These are phyloP conservation scores for Diplolepis rosae DNA, from an alignment of 2,888 invertebrate genomes.

Conservation along the genomic window DNA sequence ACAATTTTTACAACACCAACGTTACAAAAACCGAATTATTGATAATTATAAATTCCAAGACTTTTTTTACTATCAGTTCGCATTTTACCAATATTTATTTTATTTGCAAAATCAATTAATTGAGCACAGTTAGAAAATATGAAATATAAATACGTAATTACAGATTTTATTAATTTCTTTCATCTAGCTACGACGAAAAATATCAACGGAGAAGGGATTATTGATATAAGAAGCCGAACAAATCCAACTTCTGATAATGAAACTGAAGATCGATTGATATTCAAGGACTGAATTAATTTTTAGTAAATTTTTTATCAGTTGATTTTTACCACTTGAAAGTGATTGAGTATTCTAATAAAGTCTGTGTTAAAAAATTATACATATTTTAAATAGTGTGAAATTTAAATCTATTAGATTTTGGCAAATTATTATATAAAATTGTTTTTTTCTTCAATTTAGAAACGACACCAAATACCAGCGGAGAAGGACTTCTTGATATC, in stretches of 20 bases:
- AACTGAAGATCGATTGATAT: neutral
- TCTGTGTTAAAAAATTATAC: neutral
- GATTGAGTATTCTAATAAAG: neutral
- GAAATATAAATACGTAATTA: neutral
- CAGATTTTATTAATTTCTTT: neutral
- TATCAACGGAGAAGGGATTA: constrained; percentile 34
- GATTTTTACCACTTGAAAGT: neutral
- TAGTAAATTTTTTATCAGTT: neutral
- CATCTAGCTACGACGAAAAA: constrained; percentile 31
- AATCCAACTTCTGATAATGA: neutral
- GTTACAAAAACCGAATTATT: neutral
- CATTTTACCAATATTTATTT: neutral
- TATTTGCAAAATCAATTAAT: neutral
- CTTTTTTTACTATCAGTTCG: neutral
- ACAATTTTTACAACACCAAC: neutral
- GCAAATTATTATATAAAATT: neutral
- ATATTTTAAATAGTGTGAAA: neutral
- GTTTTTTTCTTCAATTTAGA: constrained; percentile 17
- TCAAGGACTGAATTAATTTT: neutral
- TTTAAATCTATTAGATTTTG: too few relatives aligned
- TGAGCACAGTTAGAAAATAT: neutral
- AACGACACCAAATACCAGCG: constrained; percentile 32
- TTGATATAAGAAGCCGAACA: constrained; percentile 34
- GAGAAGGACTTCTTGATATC: constrained; percentile 36
- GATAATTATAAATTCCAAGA: neutral